Percentiles rank a stretch among this genome's conserved stretches.
These are phyloP conservation scores for Corydoras sp. DNA, from an alignment of 2,113 vertebrate genomes.

Conservation along the genomic window DNA sequence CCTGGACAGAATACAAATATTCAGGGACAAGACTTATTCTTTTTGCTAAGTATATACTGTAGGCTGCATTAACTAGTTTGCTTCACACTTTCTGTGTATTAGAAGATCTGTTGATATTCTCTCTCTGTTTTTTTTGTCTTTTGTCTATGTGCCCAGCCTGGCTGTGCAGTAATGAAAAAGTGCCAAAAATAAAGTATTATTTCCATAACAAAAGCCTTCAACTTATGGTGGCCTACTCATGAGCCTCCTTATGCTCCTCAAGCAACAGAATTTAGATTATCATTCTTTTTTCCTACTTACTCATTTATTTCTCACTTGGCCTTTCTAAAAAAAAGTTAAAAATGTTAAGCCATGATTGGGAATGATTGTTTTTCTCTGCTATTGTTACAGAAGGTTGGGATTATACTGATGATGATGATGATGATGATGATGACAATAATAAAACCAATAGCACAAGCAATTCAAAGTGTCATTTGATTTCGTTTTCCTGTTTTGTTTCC, in stretches of 20 bases:
- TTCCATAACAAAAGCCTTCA: slow-evolving; percentile 80
- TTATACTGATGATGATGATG: slow-evolving; percentile 52
- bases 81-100: slow-evolving; percentile 62
- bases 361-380: slow-evolving; percentile 66
- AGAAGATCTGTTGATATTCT: slow-evolving; percentile 64
- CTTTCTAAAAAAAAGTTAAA: slow-evolving; percentile 53
- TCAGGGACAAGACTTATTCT: slow-evolving; percentile 68
- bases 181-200: slow-evolving; percentile 75
- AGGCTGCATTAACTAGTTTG: slow-evolving; percentile 54
- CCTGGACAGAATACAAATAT: slow-evolving; percentile 63
- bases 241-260: slow-evolving; percentile 73
- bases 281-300: slow-evolving; percentile 47
- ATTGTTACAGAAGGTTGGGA: slow-evolving; percentile 45
- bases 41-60: slow-evolving; percentile 65
- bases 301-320: slow-evolving; percentile 27
- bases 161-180: slow-evolving; percentile 69
- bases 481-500: slow-evolving; percentile 29
- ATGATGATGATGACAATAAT: slow-evolving; percentile 71
- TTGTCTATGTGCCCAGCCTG: slow-evolving; percentile 68
- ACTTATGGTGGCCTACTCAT: slow-evolving; percentile 73
- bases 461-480: slow-evolving; percentile 42
- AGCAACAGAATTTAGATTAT: slow-evolving; percentile 64
- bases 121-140: slow-evolving; percentile 48
- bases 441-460: slow-evolving; percentile 78
- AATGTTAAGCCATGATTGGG: slow-evolving; percentile 72